Evolutionary conservation across 2,888 invertebrate species (phyloP), one percentile per base, ranked within the genome.

Genomic region (Ormia ochracea): DNA sequence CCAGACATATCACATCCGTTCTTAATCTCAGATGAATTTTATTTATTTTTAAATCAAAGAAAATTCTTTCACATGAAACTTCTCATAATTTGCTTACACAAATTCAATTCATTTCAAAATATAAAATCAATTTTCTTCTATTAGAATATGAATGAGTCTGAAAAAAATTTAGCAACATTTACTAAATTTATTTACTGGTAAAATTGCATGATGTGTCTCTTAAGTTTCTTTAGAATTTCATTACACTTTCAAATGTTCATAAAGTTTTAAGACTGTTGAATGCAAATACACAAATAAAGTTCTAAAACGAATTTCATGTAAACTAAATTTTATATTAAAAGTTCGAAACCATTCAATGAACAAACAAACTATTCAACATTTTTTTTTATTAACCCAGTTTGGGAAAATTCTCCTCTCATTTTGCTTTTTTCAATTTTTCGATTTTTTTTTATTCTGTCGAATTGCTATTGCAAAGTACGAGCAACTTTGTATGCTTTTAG

Each of bases 381-480:
- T 61, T 72, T 52, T 52, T 61, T 61, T 50, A 61, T 72, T 72
- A 72, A 72, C 72, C 72, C 61, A 63, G 72, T 72, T 59, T 48
- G 36, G 28, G 14, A 50, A 70, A 59, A 28, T 43, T 72, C 43
- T 41, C 5, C 19, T 6, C 4, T 14, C 14, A 26, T 10, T 41
- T 4, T 21, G 4, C 2, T 4, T 1, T 14, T 43, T 36, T 10
- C 1, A 1, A 7, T 66, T 28, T 17, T 45, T 33, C 31, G 0
- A 31, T 48, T 70, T 70, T 61, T 61, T 72, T 72, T 48, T 61
- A 59, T 72, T 61, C 23, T 6, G 33, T 14, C 12, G 1, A n/a
- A n/a, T 5, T 17, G 45, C 45, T 19, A 14, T 41, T 56, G n/a
- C 31, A 52, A 52, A 65, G 23, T n/a, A 52, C 17, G n/a, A 65